A percentile compares a stretch with the other conserved stretches of the same genome.
Conservation (phyloP, 92 coral and sea anemone genomes). For the Palythoa caribaeorum region DNA sequence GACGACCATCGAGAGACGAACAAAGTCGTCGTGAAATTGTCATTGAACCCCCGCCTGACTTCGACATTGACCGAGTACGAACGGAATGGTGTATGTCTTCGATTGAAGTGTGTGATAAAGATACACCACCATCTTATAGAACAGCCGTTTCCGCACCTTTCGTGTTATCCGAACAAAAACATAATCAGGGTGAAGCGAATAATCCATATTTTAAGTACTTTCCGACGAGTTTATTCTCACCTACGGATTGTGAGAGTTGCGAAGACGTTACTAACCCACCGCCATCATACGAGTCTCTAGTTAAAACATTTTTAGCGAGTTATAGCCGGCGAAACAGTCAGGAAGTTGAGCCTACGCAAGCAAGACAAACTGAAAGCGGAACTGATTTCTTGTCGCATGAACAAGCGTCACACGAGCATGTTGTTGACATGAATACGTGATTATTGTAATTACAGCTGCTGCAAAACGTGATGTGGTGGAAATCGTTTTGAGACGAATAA, state of each 20-base stretch:
- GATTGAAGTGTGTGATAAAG: conserved; percentile 24
- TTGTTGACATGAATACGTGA: conserved; percentile 21
- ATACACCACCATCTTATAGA: conserved; percentile 21
- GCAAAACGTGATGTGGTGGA: background rate
- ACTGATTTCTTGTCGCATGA: background rate
- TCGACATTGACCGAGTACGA: conserved; percentile 28
- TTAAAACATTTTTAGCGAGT: background rate
- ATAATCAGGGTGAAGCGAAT: background rate
- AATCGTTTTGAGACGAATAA: background rate
- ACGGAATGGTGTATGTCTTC: conserved; percentile 48
- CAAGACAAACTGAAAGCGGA: background rate
- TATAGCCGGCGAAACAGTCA: background rate
- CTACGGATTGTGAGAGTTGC: conserved; percentile 42
- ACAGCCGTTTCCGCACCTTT: background rate
- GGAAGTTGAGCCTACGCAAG: background rate
- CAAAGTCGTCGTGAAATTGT: background rate
- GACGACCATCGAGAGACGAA: background rate
- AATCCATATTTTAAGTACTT: conserved; percentile 32
- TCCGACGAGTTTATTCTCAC: conserved; percentile 25
- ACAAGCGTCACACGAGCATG: background rate
- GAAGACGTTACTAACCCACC: conserved; percentile 37
- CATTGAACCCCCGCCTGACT: conserved; percentile 19
- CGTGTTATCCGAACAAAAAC: background rate
- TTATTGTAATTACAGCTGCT: background rate
- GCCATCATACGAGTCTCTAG: conserved; percentile 32